These are phyloP conservation scores for Spea hammondii DNA, from an alignment of 2,797 vertebrate species.

Conservation along the genomic window DNA sequence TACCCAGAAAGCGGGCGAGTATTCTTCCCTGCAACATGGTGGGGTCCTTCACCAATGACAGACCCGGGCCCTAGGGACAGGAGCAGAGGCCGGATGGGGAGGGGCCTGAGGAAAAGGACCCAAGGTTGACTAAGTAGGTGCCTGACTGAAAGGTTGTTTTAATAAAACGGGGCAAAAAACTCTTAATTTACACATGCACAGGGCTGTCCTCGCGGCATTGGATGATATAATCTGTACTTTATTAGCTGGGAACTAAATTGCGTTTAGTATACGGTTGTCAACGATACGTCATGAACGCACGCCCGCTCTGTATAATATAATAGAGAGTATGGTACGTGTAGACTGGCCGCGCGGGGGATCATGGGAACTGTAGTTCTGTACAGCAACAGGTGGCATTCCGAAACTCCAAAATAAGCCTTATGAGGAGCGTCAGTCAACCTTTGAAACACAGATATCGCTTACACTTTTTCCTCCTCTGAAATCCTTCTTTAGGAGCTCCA, in stretches of 20 bases:
- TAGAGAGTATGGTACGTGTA: neutral
- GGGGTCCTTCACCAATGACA: conserved; percentile 85
- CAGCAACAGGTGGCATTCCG: neutral
- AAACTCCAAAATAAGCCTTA: too few relatives aligned
- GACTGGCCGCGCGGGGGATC: neutral
- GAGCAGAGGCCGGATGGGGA: neutral
- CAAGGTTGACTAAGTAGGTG: neutral
- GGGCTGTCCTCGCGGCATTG: too few relatives aligned
- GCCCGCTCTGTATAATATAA: neutral
- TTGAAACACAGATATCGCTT: too few relatives aligned
- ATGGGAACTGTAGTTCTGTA: neutral
- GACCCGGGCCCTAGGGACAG: conserved; percentile 1
- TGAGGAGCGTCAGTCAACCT: too few relatives aligned
- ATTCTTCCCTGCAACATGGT: conserved; percentile 79
- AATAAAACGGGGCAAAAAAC: too few relatives aligned
- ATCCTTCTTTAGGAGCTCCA: too few relatives aligned
- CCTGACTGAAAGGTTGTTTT: neutral
- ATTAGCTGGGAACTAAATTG: too few relatives aligned
- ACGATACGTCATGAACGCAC: too few relatives aligned
- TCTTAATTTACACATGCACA: too few relatives aligned
- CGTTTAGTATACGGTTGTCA: too few relatives aligned
- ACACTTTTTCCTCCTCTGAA: too few relatives aligned
- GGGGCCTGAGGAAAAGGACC: neutral
- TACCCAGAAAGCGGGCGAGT: conserved; percentile 75
- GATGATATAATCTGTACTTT: too few relatives aligned